A percentile compares a stretch with the other conserved stretches of the same genome.
These are phyloP conservation scores for Dunckerocampus dactyliophorus DNA, from an alignment of 2,113 vertebrate species.

Conservation along the genomic window DNA sequence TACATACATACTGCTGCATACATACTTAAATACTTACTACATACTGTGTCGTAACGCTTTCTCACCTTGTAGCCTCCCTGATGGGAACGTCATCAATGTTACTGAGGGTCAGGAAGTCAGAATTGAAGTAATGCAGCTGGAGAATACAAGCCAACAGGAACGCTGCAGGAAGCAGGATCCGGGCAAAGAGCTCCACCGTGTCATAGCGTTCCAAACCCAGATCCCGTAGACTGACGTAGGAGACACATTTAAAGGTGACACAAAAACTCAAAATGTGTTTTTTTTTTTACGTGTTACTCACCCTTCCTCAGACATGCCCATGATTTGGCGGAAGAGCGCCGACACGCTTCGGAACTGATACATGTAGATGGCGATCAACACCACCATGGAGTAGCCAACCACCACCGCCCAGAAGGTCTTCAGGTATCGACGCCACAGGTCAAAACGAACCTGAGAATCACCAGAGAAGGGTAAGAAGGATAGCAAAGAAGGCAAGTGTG, in stretches of 20 bases:
- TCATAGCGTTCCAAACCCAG: slow-evolving; percentile 71
- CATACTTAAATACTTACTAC: neutral
- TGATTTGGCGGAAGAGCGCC: slow-evolving; percentile 70
- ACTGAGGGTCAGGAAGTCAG: slow-evolving; percentile 73
- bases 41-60: neutral
- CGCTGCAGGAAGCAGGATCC: slow-evolving; percentile 68
- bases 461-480: too few species aligned
- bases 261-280: neutral
- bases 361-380: slow-evolving; percentile 72
- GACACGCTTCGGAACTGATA: slow-evolving; percentile 78
- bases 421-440: slow-evolving; percentile 64
- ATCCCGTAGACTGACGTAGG: slow-evolving; percentile 64
- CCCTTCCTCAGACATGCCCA: slow-evolving; percentile 78
- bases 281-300: slow-evolving; percentile 30
- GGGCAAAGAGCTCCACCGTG: slow-evolving; percentile 67
- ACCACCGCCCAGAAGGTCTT: slow-evolving; percentile 75
- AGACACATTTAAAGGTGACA: neutral
- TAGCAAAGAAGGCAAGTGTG: too few species aligned
- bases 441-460: slow-evolving; percentile 53
- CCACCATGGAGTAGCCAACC: slow-evolving; percentile 75
- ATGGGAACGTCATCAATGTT: slow-evolving; percentile 65
- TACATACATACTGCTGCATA: too few species aligned
- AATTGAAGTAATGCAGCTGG: slow-evolving; percentile 75
- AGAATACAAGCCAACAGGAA: slow-evolving; percentile 76
- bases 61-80: slow-evolving; percentile 57